Percentiles rank a stretch among this genome's conserved stretches.
Evolutionary conservation across 2,113 vertebrate species (phyloP).

Genomic region (Hymenochirus boettgeri): DNA sequence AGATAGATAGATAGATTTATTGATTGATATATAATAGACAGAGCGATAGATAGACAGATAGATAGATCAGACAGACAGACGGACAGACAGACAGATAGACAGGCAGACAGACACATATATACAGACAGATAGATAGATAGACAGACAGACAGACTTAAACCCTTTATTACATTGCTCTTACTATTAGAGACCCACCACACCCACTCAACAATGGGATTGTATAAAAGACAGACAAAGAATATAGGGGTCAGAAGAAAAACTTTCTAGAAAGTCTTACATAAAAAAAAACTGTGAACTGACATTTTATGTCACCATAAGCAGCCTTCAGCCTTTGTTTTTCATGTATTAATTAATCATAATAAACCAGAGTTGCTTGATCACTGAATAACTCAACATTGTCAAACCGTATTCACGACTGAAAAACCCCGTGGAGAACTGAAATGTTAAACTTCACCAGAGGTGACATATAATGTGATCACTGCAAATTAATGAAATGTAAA

Average conservation of each 20-base stretch:
- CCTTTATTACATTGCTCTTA: too few relatives aligned
- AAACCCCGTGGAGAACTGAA: background rate
- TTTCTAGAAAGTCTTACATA: conserved; percentile 4
- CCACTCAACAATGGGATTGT: too few relatives aligned
- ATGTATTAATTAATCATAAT: conserved; percentile 7
- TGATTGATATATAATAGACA: too few relatives aligned
- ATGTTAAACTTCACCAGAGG: background rate
- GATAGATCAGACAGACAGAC: too few relatives aligned
- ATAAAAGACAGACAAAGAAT: background rate
- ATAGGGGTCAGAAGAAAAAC: background rate
- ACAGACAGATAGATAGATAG: too few relatives aligned
- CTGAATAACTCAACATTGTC: background rate
- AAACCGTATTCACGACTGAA: background rate
- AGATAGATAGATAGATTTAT: too few relatives aligned
- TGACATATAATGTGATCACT: background rate
- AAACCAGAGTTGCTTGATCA: conserved; percentile 10
- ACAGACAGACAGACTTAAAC: too few relatives aligned
- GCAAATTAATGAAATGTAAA: too few relatives aligned
- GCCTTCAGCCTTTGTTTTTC: conserved; percentile 1
- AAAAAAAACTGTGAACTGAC: conserved; percentile 10
- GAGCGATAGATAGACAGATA: too few relatives aligned
- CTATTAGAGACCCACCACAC: too few relatives aligned
- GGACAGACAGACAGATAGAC: too few relatives aligned
- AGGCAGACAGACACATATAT: too few relatives aligned
- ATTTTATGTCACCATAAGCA: conserved; percentile 11